phyloP scores from a whole-genome alignment of 2,888 invertebrate species.

The Anarsia innoxiella region DNA sequence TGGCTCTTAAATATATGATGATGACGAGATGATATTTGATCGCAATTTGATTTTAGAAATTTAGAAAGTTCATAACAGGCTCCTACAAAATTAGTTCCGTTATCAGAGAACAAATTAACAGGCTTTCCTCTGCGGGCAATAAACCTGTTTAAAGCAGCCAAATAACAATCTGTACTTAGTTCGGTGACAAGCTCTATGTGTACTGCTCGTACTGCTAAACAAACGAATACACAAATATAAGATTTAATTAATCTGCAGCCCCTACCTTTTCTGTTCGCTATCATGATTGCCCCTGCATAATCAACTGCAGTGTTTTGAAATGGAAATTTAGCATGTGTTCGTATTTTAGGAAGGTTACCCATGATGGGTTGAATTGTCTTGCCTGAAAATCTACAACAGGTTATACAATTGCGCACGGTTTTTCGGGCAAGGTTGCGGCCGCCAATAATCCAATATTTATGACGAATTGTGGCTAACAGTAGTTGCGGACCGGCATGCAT shows the following conservation, averaged over 20 bases:
- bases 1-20: too few species aligned
- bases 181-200: constrained; percentile 21
- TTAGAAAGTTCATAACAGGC: constrained; percentile 12
- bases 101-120: constrained; percentile 19
- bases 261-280: constrained; percentile 20
- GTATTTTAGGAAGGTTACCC: constrained; percentile 19
- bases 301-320: constrained; percentile 19
- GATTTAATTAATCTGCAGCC: constrained; percentile 17
- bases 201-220: constrained; percentile 19
- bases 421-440: constrained; percentile 16
- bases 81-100: constrained; percentile 20
- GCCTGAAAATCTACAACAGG: constrained; percentile 15
- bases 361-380: constrained; percentile 18
- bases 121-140: constrained; percentile 18
- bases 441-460: constrained; percentile 17
- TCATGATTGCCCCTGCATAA: constrained; percentile 21
- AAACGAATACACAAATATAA: constrained; percentile 22
- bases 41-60: not conserved
- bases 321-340: constrained; percentile 16
- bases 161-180: constrained; percentile 16
- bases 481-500: constrained; percentile 20
- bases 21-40: not conserved
- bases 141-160: constrained; percentile 17
- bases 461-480: constrained; percentile 14
- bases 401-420: constrained; percentile 12